Percentiles rank a stretch among this genome's conserved stretches.
Conservation (phyloP, 2,113 vertebrate species). For the Brachypteracias leptosomus region DNA sequence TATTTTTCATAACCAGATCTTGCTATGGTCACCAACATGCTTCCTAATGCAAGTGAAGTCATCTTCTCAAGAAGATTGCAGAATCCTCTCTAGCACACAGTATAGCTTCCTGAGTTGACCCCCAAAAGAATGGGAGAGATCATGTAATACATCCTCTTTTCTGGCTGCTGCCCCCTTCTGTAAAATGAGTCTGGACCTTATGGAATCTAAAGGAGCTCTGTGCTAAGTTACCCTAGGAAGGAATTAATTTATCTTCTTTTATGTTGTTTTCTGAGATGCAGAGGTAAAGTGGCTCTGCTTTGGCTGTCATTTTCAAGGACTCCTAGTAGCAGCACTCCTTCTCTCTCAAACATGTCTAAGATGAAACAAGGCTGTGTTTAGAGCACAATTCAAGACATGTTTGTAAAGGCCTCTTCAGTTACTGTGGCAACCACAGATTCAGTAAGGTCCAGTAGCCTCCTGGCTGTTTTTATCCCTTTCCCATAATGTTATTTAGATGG, state of each 20-base stretch:
- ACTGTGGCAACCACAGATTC: not conserved
- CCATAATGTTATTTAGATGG: not conserved
- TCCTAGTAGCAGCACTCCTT: not conserved
- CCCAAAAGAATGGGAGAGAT: not conserved
- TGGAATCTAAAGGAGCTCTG: not conserved
- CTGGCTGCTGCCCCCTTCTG: not conserved
- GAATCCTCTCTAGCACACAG: not conserved
- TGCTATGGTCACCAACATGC: not conserved
- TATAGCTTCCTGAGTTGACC: not conserved
- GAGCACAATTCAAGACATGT: not conserved
- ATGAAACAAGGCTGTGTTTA: not conserved
- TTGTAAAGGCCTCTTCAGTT: not conserved
- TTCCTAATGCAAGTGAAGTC: not conserved
- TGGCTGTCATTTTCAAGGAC: not conserved
- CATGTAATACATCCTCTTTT: fast-evolving
- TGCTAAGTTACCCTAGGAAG: not conserved
- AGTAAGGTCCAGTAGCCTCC: not conserved
- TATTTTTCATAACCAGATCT: not conserved
- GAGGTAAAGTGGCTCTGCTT: not conserved
- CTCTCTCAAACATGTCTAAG: not conserved
- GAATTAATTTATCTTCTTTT: not conserved
- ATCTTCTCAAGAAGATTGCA: not conserved
- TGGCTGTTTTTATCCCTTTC: not conserved
- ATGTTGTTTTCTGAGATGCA: not conserved
- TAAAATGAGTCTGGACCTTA: not conserved